Base-by-base conservation (phyloP, 2,113 vertebrate genomes). In the Recurvirostra avosetta region DNA sequence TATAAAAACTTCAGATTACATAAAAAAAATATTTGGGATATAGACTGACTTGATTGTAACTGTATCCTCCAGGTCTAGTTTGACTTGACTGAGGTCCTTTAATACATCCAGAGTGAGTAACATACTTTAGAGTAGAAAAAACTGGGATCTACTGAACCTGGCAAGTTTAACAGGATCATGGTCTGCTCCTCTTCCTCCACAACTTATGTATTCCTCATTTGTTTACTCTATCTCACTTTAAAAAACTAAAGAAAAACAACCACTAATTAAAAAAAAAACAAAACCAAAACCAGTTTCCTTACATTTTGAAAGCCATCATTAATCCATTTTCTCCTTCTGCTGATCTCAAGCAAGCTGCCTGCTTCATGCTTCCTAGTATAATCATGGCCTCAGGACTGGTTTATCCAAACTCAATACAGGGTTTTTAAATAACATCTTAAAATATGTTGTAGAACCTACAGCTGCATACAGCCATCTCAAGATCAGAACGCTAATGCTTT, bases 301-400 rank as follows among this genome's bases (percentile, higher is more conserved):
- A 68, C 6, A 49, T 89, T 94, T 67, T 78, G 82, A 94, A 93
- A 95, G 34, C 34, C 61, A 78, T 91, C 30, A 74, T 78, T 93
- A 94, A 94, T 89, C 65, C 61, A 68, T 96, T 94, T 95, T 75
- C 73, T 91, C 56, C 47, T 80, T 49, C 62, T 89, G 40, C 45
- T 75, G 65, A 68, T 96, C 56, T 85, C 36, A 77, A 86, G 52
- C 59, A 92, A 84, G 59, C 50, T 38, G 59, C n/a, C 43, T 86
- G 26, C 61, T 85, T 95, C 83, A 75, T 29, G 65, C 61, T 93
- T 92, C 92, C 67, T 36, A 49, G 47, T 32, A 59, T 90, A 96
- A 94, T 89, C 90, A 78, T 56, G 43, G 92, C 88, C 88, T 96
- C 86, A 34, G 92, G 92, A 77, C 88, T 74, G 61, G n/a, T 86